Base-by-base conservation (phyloP, 1,140 invertebrate species). In the Polyergus mexicanus region DNA sequence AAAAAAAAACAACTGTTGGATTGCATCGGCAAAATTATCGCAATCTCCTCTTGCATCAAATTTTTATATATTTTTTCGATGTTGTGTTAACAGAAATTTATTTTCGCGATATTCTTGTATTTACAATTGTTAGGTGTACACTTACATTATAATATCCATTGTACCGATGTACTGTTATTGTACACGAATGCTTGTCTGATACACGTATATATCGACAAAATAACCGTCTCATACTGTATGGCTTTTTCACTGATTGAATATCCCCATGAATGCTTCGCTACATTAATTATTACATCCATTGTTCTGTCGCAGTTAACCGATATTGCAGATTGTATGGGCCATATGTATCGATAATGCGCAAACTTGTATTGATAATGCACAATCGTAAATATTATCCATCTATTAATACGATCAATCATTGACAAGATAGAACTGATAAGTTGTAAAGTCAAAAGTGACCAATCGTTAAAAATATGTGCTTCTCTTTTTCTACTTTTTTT, bases 181-280 rank as follows among this genome's bases (percentile, higher is more conserved):
- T 35, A 35, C 10, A 11, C 22, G 16, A 74, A 35, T 10, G 16
- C 16, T 68, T 68, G 22, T 51, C 47, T 51, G 47, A 19, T 19
- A 19, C 47, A 4, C 16, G 5, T 5, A 28, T 11, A 44, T 54
- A 28, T 3, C 7, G 13, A 7, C n/a, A 78, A 54, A 51, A 38
- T 28, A 66, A 51, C n/a, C 1, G 32, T 54, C n/a, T 19, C 76
- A n/a, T 22, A 3, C 19, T 51, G 4, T 13, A 68, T 22, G 13
- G 62, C 76, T 78, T 68, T 78, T 66, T 51, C 44, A 54, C 62
- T 51, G 44, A 78, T 68, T 78, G 76, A 63, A 68, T 78, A 78
- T 66, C 65, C 66, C 44, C n/a, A 68, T 78, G 47, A 78, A 78
- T 13, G 60, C 51, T 78, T 22, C 76, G 44, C 32, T 54, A 22